Conservation (phyloP, 2,888 invertebrate species). For the Fissipunctia ypsillon region DNA sequence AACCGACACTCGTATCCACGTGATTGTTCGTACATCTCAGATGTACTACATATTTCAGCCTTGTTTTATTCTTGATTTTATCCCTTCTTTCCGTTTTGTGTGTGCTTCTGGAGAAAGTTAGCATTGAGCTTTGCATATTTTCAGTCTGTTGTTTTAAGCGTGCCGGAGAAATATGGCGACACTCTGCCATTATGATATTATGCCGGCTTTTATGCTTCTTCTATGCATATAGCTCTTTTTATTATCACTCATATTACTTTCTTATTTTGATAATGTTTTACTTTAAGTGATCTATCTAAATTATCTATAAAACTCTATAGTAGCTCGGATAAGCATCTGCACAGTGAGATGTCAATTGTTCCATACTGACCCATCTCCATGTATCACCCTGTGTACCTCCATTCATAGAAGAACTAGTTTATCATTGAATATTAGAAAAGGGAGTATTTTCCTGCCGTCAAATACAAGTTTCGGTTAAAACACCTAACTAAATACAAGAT, state of each 20-base stretch:
- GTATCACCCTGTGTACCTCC: neutral
- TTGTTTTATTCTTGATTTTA: conserved; percentile 34
- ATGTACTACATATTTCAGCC: conserved; percentile 9
- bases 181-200: conserved; percentile 7
- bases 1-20: conserved; percentile 26
- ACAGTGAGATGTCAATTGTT: no score
- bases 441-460: neutral
- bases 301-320: neutral
- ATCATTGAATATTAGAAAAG: neutral
- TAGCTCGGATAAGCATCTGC: neutral
- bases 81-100: conserved; percentile 20
- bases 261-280: neutral
- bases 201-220: neutral
- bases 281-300: neutral
- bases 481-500: conserved; percentile 21
- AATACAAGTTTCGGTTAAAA: conserved; percentile 6
- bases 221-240: neutral
- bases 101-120: conserved; percentile 20
- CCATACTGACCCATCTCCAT: neutral
- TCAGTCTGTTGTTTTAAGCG: conserved; percentile 33
- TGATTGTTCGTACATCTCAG: conserved; percentile 30
- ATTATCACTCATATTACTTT: neutral
- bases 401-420: neutral
- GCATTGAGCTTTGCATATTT: conserved; percentile 37
- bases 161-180: conserved; percentile 20